These are phyloP conservation scores for Urocolius indicus DNA, from an alignment of 2,113 vertebrate species.

Conservation along the genomic window DNA sequence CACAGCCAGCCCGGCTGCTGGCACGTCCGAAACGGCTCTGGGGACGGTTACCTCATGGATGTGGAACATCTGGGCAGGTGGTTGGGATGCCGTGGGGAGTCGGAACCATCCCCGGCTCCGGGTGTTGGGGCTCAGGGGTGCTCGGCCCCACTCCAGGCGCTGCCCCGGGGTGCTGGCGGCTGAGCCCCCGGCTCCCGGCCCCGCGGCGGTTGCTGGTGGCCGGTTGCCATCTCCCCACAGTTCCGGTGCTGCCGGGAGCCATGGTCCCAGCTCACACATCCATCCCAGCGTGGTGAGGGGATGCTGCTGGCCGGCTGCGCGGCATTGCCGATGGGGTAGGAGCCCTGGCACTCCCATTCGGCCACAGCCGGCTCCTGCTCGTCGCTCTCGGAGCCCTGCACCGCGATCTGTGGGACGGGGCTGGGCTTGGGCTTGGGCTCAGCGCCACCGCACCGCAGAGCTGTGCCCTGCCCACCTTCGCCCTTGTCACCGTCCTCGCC, in stretches of 20 bases:
- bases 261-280: not conserved
- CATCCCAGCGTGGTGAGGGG: not conserved
- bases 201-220: not conserved
- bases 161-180: not conserved
- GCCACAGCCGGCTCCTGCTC: slow-evolving; percentile 60
- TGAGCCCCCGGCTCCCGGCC: not conserved
- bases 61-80: not conserved
- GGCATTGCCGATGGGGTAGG: slow-evolving; percentile 60
- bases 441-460: accelerated
- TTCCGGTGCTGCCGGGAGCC: slow-evolving; percentile 15
- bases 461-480: not conserved
- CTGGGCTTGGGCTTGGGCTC: slow-evolving; percentile 58
- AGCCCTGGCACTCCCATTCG: slow-evolving; percentile 79
- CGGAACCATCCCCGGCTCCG: not conserved
- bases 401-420: slow-evolving; percentile 88
- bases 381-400: slow-evolving; percentile 87
- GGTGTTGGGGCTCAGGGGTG: not conserved
- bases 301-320: not conserved
- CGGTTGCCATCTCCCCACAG: not conserved
- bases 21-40: not conserved
- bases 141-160: not conserved
- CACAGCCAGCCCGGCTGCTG: not conserved
- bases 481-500: not conserved
- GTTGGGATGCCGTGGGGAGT: not conserved
- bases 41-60: not conserved